These are phyloP conservation scores for Gymnodraco acuticeps DNA, from an alignment of 2,797 vertebrate genomes.

Conservation along the genomic window DNA sequence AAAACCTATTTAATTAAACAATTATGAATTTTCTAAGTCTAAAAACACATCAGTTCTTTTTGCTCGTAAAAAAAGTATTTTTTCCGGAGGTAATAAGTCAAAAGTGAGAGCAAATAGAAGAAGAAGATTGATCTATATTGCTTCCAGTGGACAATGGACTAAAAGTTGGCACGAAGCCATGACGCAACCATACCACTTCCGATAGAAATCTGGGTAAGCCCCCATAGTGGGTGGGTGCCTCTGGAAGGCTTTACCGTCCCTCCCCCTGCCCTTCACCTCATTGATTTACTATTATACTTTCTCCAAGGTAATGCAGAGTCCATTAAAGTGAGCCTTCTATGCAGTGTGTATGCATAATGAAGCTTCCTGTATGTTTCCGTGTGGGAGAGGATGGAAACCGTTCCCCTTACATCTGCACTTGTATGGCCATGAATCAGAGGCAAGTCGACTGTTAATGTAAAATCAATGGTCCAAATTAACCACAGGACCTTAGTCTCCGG, in stretches of 20 bases:
- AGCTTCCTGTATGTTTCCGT: conserved; percentile 47
- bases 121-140: background rate
- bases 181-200: background rate
- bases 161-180: background rate
- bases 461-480: conserved; percentile 88
- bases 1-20: background rate
- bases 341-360: conserved; percentile 80
- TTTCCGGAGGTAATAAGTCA: background rate
- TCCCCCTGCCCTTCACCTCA: conserved; percentile 82
- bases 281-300: conserved; percentile 86
- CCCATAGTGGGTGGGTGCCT: conserved; percentile 60
- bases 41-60: background rate
- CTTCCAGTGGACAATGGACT: background rate
- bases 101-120: background rate
- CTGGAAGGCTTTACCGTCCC: conserved; percentile 61
- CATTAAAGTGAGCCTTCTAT: conserved; percentile 81
- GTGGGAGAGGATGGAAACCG: conserved; percentile 55
- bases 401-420: conserved; percentile 78
- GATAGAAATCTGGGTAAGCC: conserved; percentile 45
- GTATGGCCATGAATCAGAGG: conserved; percentile 77
- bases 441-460: conserved; percentile 82
- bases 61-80: background rate
- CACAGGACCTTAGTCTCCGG: conserved; percentile 66
- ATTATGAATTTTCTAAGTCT: too few relatives aligned
- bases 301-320: conserved; percentile 83